Conservation (phyloP, 1,140 invertebrate genomes). For the Chelonus insularis region DNA sequence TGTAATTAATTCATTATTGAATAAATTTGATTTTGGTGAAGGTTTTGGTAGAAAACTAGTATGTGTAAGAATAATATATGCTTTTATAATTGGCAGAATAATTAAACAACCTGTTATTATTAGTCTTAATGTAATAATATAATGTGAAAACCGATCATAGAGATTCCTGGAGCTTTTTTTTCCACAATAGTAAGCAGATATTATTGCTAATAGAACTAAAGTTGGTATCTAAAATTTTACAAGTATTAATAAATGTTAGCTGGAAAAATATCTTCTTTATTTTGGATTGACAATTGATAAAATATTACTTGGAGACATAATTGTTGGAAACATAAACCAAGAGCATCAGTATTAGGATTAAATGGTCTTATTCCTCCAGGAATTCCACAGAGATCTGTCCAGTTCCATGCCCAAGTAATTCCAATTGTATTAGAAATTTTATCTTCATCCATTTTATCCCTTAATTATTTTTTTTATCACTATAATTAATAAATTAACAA, state of each 20-base stretch:
- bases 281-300: conserved; percentile 9
- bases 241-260: conserved; percentile 11
- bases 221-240: conserved; percentile 65
- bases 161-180: conserved; percentile 63
- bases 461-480: no score
- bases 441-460: no score
- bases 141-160: conserved; percentile 63
- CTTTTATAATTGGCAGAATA: conserved; percentile 67
- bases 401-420: conserved; percentile 70
- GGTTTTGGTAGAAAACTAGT: conserved; percentile 29
- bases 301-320: conserved; percentile 67
- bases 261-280: not conserved
- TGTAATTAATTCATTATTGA: not conserved
- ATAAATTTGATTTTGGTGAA: not conserved
- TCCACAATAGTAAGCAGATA: conserved; percentile 78
- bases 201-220: conserved; percentile 69
- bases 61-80: conserved; percentile 64
- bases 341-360: conserved; percentile 68
- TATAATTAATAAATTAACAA: no score
- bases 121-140: conserved; percentile 66
- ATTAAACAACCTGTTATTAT: conserved; percentile 65
- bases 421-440: no score
- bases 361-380: conserved; percentile 65
- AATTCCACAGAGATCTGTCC: conserved; percentile 74
- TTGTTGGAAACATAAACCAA: conserved; percentile 81